A percentile compares a stretch with the other conserved stretches of the same genome.
Evolutionary conservation across 2,888 invertebrate genomes (phyloP).

Genomic region (Drosophila emarginata): DNA sequence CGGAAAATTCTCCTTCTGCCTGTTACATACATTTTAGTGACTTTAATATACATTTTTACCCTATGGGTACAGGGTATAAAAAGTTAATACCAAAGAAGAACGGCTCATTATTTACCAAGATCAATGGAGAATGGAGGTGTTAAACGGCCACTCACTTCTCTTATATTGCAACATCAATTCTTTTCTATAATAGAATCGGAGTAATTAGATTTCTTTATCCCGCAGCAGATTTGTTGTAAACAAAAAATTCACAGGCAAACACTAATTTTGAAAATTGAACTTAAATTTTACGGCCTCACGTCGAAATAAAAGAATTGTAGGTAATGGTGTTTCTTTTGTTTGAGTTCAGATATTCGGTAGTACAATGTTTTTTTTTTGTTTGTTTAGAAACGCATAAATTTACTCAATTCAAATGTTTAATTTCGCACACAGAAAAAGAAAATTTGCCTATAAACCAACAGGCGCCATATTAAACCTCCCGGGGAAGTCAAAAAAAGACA

Average conservation of each 20-base stretch:
- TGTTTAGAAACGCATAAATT: constrained; percentile 61
- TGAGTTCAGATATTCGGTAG: constrained; percentile 1
- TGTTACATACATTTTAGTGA: too few relatives aligned
- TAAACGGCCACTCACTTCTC: constrained; percentile 48
- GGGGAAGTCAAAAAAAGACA: neutral
- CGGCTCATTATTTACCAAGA: constrained; percentile 29
- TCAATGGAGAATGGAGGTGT: constrained; percentile 54
- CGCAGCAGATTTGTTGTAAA: constrained; percentile 22
- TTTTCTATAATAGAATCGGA: constrained; percentile 24
- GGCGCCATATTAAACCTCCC: constrained; percentile 7
- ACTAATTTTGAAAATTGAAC: constrained; percentile 65
- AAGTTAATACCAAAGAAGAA: constrained; percentile 7
- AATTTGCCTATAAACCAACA: neutral
- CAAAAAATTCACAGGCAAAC: constrained; percentile 54
- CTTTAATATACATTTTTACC: neutral
- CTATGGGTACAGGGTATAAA: neutral
- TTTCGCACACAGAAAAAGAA: neutral
- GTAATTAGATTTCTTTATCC: neutral
- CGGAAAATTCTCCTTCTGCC: too few relatives aligned
- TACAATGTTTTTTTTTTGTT: constrained; percentile 35
- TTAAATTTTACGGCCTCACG: constrained; percentile 45
- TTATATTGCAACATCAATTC: constrained; percentile 27
- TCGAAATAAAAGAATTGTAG: constrained; percentile 35
- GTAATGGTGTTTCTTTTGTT: constrained; percentile 14
- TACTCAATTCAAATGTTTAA: constrained; percentile 45